These are phyloP conservation scores for Musca vetustissima DNA, from an alignment of 1,140 invertebrate genomes.

Conservation along the genomic window DNA sequence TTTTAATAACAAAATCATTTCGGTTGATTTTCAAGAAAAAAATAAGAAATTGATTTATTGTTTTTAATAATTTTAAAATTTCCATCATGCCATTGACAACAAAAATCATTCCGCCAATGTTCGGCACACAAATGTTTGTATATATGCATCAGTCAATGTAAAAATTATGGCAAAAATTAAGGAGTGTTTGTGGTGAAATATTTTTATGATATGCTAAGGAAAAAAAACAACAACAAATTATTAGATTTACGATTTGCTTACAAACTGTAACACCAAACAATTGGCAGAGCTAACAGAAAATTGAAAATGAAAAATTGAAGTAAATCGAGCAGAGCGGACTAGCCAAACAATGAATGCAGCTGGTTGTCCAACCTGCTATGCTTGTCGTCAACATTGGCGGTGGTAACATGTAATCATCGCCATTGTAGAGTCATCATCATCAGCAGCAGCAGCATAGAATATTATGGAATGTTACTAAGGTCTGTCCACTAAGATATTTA, in stretches of 20 bases:
- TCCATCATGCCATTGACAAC: too few species aligned
- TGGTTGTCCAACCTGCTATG: neutral
- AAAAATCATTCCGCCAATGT: too few species aligned
- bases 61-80: too few species aligned
- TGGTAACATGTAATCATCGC: too few species aligned
- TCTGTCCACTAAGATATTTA: too few species aligned
- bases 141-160: too few species aligned
- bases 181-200: constrained; percentile 21
- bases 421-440: constrained; percentile 2
- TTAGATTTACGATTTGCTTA: constrained; percentile 52
- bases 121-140: too few species aligned
- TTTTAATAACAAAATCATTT: too few species aligned
- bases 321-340: neutral
- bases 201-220: constrained; percentile 22
- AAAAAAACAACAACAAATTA: constrained; percentile 34
- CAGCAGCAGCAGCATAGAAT: neutral
- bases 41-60: too few species aligned
- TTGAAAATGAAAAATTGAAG: neutral
- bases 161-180: constrained; percentile 7
- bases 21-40: too few species aligned
- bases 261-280: constrained; percentile 29
- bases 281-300: neutral
- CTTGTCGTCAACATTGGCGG: too few species aligned
- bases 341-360: neutral
- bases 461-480: too few species aligned